Conservation (phyloP, 2,888 invertebrate species). For the Synergus laeviventris region DNA sequence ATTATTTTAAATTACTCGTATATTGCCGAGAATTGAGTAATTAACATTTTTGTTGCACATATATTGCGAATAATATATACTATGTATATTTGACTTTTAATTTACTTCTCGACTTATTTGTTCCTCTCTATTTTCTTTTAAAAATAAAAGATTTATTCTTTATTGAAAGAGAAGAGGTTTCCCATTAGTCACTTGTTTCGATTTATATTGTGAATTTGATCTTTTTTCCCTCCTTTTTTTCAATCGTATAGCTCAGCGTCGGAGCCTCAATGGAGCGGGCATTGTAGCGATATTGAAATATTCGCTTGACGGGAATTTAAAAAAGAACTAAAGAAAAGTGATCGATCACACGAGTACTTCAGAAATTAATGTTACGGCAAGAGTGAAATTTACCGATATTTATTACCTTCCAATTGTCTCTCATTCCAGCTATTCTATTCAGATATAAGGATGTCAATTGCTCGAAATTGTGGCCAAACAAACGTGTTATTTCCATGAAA, state of each 20-base stretch:
- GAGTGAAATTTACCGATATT: slow-evolving; percentile 32
- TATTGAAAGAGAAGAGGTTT: slow-evolving; percentile 16
- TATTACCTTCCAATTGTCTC: slow-evolving; percentile 23
- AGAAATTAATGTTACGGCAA: slow-evolving; percentile 34
- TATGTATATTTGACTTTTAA: slow-evolving; percentile 6
- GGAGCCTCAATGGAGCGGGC: not conserved
- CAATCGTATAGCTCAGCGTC: not conserved
- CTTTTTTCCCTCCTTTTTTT: slow-evolving; percentile 19
- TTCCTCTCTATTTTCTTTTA: not conserved
- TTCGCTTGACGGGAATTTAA: slow-evolving; percentile 27
- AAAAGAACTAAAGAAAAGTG: slow-evolving; percentile 3
- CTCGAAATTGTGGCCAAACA: slow-evolving; percentile 4
- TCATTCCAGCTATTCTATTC: slow-evolving; percentile 6
- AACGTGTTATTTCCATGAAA: not conserved
- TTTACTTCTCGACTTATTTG: slow-evolving; percentile 6
- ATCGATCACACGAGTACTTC: slow-evolving; percentile 19
- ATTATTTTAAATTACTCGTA: too few species aligned
- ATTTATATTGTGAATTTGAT: slow-evolving; percentile 26
- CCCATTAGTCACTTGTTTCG: slow-evolving; percentile 20
- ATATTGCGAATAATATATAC: too few species aligned
- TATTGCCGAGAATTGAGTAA: too few species aligned
- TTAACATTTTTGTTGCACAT: too few species aligned
- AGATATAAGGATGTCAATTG: slow-evolving; percentile 14
- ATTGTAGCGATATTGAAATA: slow-evolving; percentile 35
- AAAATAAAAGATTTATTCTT: slow-evolving; percentile 26